Base-by-base conservation (phyloP, 2,888 invertebrate genomes). In the Hemistola chrysoprasaria region DNA sequence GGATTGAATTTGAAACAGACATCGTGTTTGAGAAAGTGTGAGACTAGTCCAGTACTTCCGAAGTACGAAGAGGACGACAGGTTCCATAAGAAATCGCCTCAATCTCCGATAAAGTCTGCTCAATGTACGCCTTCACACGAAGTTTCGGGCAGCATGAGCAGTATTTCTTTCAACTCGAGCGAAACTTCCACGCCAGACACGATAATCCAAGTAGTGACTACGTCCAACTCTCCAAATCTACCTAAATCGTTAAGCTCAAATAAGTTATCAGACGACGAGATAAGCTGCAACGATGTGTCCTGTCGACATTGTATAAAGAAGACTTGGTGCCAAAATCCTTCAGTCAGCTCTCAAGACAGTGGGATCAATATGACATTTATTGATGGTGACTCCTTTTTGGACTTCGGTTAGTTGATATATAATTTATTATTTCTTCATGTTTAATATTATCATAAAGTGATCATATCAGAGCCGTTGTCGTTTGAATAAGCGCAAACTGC, bases 321-420 rank as follows among this genome's bases (percentile, higher is more conserved):
- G 58, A 87, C 89, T 11, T 91, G 92, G 74, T 92, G 92, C 45
- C 91, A 92, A 57, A 92, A 93, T 33, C 92, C 92, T 43, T 93
- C 93, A 37, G 90, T 93, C 34, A 94, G 94, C 61, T 94, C 94
- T 3, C 94, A 94, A 70, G 95, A 95, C 67, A 94, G 94, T 58
- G 94, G 94, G 0, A 94, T 95, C 40, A 94, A 94, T 65, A 83
- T 94, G 77, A 92, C 92, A 6, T 94, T 93, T 71, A 92, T 92
- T 31, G 94, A 94, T 55, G 91, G 91, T 6, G 93, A 94, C 40
- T 86, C 91, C n/a, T 90, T 77, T 61, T 57, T 79, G 45, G 87
- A 89, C 41, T 78, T 80, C 40, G 87, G 87, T 90, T 62, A 79
- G 87, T 66, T 31, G 11, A 29, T 3, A 26, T 16, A 16, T 16